Base-by-base conservation (phyloP, 2,113 vertebrate species). In the Hiodon tergisus region DNA sequence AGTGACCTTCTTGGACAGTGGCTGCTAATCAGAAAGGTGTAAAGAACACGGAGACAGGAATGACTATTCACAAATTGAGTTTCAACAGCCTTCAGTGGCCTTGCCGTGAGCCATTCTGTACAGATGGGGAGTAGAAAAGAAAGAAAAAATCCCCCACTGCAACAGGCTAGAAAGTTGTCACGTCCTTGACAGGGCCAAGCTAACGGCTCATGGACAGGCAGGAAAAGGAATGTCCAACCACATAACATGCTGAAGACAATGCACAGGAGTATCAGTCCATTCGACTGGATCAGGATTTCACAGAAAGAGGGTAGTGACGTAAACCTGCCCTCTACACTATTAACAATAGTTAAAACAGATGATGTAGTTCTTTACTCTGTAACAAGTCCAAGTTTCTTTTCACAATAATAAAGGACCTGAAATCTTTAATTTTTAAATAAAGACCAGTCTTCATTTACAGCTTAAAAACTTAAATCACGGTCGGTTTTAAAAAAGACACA, bases 1-100 rank as follows among this genome's bases (percentile, higher is more conserved):
- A 47, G 52, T 66, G 59, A 71, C 69, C 75, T 76, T 76, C 63
- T n/a, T 16, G 17, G 59, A 5, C 50, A 11, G 58, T 50, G 61
- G 31, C 60, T 46, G 52, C 60, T 65, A 62, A 76, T 76, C 75
- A 71, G 75, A 70, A 71, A 71, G 47, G 66, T 75, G 74, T 50
- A 69, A 60, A 47, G 47, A 11, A 75, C 62, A 47, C n/a, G 69
- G 16, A 70, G 7, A 53, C 31, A 63, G 48, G 62, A 7, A 70
- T 16, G 48, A 54, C 70, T 59, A n/a, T 50, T 52, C 66, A 55
- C 65, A 75, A 75, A 69, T 75, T 75, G 54, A 68, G 54, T 67
- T 68, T 75, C 65, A 51, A 14, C 65, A 55, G 16, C 51, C n/a
- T 11, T 55, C 53, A n/a, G 69, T 48, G 8, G 46, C n/a, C 66